Base-by-base conservation (phyloP, 2,888 invertebrate genomes). In the Mamestra brassicae region DNA sequence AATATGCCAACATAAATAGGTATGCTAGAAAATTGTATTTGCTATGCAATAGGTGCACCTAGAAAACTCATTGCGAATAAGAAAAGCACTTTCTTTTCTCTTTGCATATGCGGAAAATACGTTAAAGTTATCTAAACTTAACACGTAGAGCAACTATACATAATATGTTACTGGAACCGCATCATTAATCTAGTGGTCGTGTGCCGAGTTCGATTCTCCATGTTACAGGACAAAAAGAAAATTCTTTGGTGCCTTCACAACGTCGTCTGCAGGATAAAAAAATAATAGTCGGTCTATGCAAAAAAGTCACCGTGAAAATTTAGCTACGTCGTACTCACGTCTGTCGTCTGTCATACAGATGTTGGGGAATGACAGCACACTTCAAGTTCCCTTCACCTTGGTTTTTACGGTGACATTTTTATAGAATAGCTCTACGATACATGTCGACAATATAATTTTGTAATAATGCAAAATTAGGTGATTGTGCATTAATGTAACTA, bases 61-160 rank as follows among this genome's bases (percentile, higher is more conserved):
- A 71, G 77, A 85, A 80, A 85, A 85, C 86, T 76, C 67, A 72
- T 72, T 71, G 52, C 45, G 80, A 78, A 85, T 85, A 78, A 83
- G 76, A 76, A 78, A 78, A 80, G 47, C 65, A 64, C 84, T 85
- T 83, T 85, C 86, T 68, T 58, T 77, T 66, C 36, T 45, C 52
- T 66, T 85, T 72, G 69, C 85, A 78, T 78, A 80, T 34, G 50
- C 47, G 81, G 85, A 62, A 85, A 82, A 78, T 77, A 71, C 85
- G 11, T 57, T 68, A 4, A 58, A 58, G 52, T 78, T 64, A 74
- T 73, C 55, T 81, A 80, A 69, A 71, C 65, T 63, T 52, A 62
- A 71, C 75, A 84, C 68, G 81, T 80, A 73, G 45, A 61, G 52
- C 11, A 57, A 57, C 52, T 38, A 10, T 36, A 64, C 78, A 60